phyloP scores from a whole-genome alignment of 2,888 invertebrate species.

The Pachliopta kotzebuea region DNA sequence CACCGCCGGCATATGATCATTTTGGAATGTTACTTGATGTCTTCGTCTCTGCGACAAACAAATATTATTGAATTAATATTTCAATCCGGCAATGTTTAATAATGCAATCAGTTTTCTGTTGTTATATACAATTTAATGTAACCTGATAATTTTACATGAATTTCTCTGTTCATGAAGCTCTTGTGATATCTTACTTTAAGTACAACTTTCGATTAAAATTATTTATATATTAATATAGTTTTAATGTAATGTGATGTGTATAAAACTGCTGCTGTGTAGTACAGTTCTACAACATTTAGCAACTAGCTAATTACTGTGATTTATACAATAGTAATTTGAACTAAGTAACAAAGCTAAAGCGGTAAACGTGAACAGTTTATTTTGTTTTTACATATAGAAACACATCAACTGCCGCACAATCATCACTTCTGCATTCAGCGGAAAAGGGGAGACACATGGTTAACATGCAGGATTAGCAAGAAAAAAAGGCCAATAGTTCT shows the following conservation, averaged over 20 bases:
- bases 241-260: not conserved
- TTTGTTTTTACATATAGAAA: not conserved
- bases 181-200: no score
- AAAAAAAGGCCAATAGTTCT: conserved; percentile 72
- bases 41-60: conserved; percentile 77
- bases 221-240: not conserved
- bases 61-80: conserved; percentile 63
- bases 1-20: conserved; percentile 54
- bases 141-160: not conserved
- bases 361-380: conserved; percentile 3
- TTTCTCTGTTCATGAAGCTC: not conserved
- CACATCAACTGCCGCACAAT: conserved; percentile 11
- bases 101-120: not conserved
- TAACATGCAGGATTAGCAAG: conserved; percentile 74
- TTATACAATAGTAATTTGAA: not conserved
- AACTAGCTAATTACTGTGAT: conserved; percentile 20
- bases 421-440: conserved; percentile 33
- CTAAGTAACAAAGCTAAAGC: conserved; percentile 21
- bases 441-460: conserved; percentile 49
- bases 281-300: conserved; percentile 8
- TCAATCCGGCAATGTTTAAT: conserved; percentile 40
- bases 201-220: not conserved
- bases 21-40: conserved; percentile 76
- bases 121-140: not conserved
- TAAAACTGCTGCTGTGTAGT: not conserved